Base-by-base conservation (phyloP, 2,797 vertebrate species). In the Esox lucius region DNA sequence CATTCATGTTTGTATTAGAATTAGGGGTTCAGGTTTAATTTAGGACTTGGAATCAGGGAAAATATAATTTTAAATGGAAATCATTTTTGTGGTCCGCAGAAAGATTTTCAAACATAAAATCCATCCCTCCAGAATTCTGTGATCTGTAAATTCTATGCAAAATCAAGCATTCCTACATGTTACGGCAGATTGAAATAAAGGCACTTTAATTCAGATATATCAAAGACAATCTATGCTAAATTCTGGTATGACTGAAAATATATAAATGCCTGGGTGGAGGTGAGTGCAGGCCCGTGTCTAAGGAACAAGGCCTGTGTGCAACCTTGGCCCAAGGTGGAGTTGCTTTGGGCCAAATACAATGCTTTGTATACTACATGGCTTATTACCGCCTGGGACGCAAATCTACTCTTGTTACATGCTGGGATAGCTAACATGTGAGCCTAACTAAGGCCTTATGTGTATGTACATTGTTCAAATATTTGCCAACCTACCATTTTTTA, bases 311-410 rank as follows among this genome's bases (percentile, higher is more conserved):
- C 42, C 42, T 68, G 46, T 68, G 46, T 56, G 62, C 53, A n/a
- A 39, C 28, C 46, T 16, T 42, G 49, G 16, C 16, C 39, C 28
- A 12, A 22, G n/a, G 3, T 11, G 28, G 19, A 65, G 62, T 51
- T 68, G 71, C 66, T 71, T 64, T 77, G 70, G 26, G 11, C 35
- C 35, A 64, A 76, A 73, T 65, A 4, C 31, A 59, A 73, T 19
- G 19, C 13, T 53, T 53, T 15, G 49, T 13, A 15, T 13, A 81
- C 80, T 84, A 86, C 85, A 87, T 76, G 83, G 79, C 82, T 87
- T 85, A 81, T 65, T 78, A 78, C 19, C 0, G 51, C 51, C 51
- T 56, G 51, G 51, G 51, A 56, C 9, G 19, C 1, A 56, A n/a
- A 56, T 56, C 17, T n/a, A 5, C 7, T 6, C 19, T 56, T 7